Evolutionary conservation across 2,113 vertebrate genomes (phyloP), one percentile per base, ranked within the genome.

Genomic region (Maccullochella peelii): DNA sequence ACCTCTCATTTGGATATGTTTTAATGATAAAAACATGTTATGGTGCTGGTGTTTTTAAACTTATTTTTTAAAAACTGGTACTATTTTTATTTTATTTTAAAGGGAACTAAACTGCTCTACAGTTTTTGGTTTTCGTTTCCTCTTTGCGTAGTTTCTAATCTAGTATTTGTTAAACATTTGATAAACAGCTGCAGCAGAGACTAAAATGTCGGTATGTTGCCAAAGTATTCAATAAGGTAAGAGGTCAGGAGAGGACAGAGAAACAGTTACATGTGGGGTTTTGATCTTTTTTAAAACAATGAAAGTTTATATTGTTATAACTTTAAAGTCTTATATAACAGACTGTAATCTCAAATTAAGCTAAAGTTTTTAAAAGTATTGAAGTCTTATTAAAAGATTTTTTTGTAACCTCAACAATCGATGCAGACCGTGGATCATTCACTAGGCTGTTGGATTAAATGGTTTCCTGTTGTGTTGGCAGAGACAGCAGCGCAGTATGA

Each of bases 401-500:
- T 1, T 42, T 58, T 27, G 12, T n/a, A 33, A n/a, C 44, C 61
- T 76, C n/a, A 15, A 9, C 38, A 1, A 3, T 57, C 42, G 5
- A 67, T 20, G 14, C 21, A 58, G 33, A 59, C n/a, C 0, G 0
- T 50, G 42, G 27, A 30, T 47, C 1, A 3, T 68, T 67, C 50
- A 27, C 42, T 10, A 16, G 23, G 20, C 18, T 40, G 8, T 36
- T n/a, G 23, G 36, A 40, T 52, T 36, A 8, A 69, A 12, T 47
- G 16, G 1, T 47, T 50, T 72, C 18, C 25, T 38, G 6, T 65
- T 67, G 0, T 79, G 42, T 81, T 85, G 57, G 65, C 84, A 96
- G 95, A 95, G 86, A 96, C 95, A 0, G 95, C 89, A 25, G 92
- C 91, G 5, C 95, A 96, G 89, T 96, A 96, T 73, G 95, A 96